phyloP scores from a whole-genome alignment of 2,113 vertebrate genomes.

The Capra hircus region DNA sequence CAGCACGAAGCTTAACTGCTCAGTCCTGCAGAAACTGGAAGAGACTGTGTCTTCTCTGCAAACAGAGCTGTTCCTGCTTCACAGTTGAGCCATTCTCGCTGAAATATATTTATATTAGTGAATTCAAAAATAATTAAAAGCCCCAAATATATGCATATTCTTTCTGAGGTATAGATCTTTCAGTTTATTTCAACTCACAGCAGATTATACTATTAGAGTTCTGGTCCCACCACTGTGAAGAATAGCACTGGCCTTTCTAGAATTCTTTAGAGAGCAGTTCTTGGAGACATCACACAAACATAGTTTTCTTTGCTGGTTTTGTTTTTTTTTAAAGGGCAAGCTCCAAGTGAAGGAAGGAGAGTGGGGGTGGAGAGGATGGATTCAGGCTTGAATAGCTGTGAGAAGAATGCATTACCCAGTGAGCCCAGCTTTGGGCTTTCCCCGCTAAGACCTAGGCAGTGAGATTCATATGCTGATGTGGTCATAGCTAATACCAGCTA shows the following conservation, averaged over 20 bases:
- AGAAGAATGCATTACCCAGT: not conserved
- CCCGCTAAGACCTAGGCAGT: not conserved
- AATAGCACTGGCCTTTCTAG: not conserved
- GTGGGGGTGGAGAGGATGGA: not conserved
- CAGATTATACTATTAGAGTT: not conserved
- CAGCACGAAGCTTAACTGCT: not conserved
- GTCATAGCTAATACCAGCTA: not conserved
- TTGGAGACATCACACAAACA: constrained; percentile 4
- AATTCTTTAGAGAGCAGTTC: constrained; percentile 17
- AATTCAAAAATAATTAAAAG: not conserved
- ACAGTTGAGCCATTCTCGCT: not conserved
- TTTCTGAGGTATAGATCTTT: not conserved
- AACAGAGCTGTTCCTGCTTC: not conserved
- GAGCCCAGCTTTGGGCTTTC: not conserved
- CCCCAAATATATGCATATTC: not conserved
- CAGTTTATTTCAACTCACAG: not conserved
- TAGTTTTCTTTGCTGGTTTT: not conserved
- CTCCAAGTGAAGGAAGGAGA: not conserved
- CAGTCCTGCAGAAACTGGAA: not conserved
- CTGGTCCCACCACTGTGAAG: not conserved
- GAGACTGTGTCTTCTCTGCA: not conserved
- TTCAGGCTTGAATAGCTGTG: constrained; percentile 25
- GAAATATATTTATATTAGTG: not conserved
- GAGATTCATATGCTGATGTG: not conserved
- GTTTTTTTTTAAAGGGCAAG: not conserved